Evolutionary conservation across 2,113 vertebrate species (phyloP).

Genomic region (Ailurus styani): DNA sequence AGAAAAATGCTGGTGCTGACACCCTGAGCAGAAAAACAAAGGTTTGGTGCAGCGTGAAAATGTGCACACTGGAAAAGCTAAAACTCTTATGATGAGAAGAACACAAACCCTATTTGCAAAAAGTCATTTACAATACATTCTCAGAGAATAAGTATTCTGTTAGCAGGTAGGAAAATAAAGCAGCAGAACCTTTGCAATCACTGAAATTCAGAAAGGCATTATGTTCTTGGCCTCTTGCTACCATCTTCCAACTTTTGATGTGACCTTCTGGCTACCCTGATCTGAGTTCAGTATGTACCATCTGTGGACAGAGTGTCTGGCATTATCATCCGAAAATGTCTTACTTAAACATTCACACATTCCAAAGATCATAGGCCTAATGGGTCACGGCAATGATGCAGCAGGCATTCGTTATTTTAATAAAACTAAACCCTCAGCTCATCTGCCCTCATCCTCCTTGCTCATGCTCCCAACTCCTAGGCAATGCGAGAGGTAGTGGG

Average conservation of each 20-base stretch:
- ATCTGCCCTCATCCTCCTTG: constrained; percentile 59
- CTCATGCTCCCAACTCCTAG: constrained; percentile 70
- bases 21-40: constrained; percentile 72
- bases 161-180: constrained; percentile 62
- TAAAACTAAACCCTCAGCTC: constrained; percentile 71
- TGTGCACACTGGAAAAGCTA: constrained; percentile 25
- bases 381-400: background rate
- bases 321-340: background rate
- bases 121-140: constrained; percentile 63
- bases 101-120: constrained; percentile 75
- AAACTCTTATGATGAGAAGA: constrained; percentile 64
- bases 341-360: background rate
- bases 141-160: constrained; percentile 68
- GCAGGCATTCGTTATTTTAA: constrained; percentile 1
- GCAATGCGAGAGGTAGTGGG: background rate
- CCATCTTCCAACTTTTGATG: background rate
- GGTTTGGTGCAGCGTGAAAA: constrained; percentile 72
- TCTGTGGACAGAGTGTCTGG: background rate
- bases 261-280: background rate
- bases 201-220: background rate
- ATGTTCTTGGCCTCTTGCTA: background rate
- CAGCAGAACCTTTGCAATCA: background rate
- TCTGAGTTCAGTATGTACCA: background rate
- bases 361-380: background rate
- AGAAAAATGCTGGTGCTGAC: constrained; percentile 79